phyloP scores from a whole-genome alignment of 2,888 invertebrate genomes.

The Andrena bucephala region DNA sequence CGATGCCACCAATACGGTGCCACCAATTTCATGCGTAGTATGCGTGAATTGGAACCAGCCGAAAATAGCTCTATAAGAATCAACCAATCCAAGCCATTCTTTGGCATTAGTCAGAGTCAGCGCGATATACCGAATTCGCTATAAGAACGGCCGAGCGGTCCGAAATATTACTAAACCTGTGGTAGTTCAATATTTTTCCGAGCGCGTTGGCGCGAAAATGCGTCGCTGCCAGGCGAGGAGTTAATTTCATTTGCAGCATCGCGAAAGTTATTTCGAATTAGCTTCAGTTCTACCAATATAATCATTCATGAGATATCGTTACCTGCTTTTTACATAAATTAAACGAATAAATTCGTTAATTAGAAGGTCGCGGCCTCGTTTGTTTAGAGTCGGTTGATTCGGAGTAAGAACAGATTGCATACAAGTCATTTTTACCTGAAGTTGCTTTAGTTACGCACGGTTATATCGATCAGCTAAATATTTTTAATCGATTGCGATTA shows the following conservation, averaged over 20 bases:
- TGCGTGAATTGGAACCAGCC: too few relatives aligned
- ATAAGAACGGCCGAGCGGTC: too few relatives aligned
- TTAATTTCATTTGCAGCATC: neutral
- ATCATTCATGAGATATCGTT: constrained; percentile 16
- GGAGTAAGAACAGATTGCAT: neutral
- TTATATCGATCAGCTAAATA: neutral
- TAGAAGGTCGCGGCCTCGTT: neutral
- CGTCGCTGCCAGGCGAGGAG: neutral
- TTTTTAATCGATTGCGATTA: constrained; percentile 12
- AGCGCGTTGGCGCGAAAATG: too few relatives aligned
- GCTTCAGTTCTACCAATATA: constrained; percentile 26
- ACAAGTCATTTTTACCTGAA: constrained; percentile 2
- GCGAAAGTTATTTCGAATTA: neutral
- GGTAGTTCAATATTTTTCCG: too few relatives aligned
- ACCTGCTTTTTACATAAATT: neutral
- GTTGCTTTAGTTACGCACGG: neutral
- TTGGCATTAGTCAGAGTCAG: too few relatives aligned
- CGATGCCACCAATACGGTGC: too few relatives aligned
- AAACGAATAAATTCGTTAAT: constrained; percentile 21
- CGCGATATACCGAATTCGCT: too few relatives aligned
- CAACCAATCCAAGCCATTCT: too few relatives aligned
- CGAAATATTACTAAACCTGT: too few relatives aligned
- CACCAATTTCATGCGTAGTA: too few relatives aligned
- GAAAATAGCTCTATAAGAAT: too few relatives aligned
- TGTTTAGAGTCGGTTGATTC: neutral